A percentile compares a stretch with the other conserved stretches of the same genome.
phyloP scores from a whole-genome alignment of 2,113 vertebrate species.

The Eublepharis macularius region DNA sequence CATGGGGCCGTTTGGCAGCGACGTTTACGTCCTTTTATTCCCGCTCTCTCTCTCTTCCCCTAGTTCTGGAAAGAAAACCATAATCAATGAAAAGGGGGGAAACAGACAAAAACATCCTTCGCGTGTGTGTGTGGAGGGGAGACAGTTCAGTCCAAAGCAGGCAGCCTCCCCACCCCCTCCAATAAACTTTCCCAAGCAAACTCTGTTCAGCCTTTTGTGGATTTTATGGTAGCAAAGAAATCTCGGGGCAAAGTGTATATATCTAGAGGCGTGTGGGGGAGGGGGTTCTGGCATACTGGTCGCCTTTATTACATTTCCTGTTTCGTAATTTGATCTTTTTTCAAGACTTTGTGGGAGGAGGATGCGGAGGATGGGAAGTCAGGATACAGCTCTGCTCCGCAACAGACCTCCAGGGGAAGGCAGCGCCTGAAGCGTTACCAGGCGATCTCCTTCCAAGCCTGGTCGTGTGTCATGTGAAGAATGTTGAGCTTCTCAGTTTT shows the following conservation, averaged over 20 bases:
- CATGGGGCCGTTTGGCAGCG: conserved; percentile 7
- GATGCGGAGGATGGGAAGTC: background rate
- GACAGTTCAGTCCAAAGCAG: background rate
- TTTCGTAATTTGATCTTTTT: background rate
- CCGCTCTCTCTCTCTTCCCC: background rate
- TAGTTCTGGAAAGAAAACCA: background rate
- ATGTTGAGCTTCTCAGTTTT: too few species aligned
- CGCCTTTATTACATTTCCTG: background rate
- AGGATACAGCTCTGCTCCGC: background rate
- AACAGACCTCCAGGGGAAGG: background rate
- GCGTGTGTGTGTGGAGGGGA: background rate
- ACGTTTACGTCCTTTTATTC: background rate
- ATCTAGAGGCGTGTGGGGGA: background rate
- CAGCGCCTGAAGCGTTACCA: background rate
- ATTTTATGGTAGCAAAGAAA: background rate
- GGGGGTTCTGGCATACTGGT: background rate
- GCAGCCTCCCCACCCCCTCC: background rate
- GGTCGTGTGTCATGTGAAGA: background rate
- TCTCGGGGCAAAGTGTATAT: too few species aligned
- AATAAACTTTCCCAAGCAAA: background rate
- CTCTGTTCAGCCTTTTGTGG: background rate
- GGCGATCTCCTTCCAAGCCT: background rate
- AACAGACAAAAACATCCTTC: background rate
- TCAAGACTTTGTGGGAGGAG: background rate
- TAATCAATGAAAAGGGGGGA: background rate